Base-by-base conservation (phyloP, 2,797 vertebrate genomes). In the Triplophysa bombifrons region DNA sequence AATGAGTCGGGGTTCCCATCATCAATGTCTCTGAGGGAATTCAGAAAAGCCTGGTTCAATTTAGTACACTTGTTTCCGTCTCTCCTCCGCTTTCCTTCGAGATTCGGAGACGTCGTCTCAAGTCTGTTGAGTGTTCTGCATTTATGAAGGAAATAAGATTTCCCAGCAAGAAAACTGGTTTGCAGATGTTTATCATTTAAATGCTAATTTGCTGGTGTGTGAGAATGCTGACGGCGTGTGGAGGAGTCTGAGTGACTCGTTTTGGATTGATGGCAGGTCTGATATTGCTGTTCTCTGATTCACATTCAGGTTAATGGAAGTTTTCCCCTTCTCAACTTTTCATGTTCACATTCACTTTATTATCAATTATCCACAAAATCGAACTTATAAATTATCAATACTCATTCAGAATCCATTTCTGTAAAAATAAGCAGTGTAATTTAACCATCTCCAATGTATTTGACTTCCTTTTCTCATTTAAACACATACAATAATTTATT, bases 151-250 rank as follows among this genome's bases (percentile, higher is more conserved):
- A 83, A 83, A 84, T 81, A 72, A 61, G 65, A 50, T 76, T 83
- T 81, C 51, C 46, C 60, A 65, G 58, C 69, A 78, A 64, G 66
- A 78, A 80, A 83, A 78, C 76, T 71, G 27, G 22, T 78, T 76
- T 79, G 41, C 81, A 71, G 79, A 83, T 86, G 83, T 86, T 80
- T 86, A 83, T 81, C 80, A 84, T 86, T 85, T 82, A 86, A 83
- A 86, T 86, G 85, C 83, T 85, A 86, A 86, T 83, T 81, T 84
- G 73, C 27, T 44, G 48, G 63, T 64, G 17, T 66, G 61, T 53
- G 75, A 73, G 64, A 76, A 79, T 74, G 63, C 72, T 86, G 80
- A 82, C 80, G 74, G 70, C 71, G 50, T 80, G 74, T 78, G 76
- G 74, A 76, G 80, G 74, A 76, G 80, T 65, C 71, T 67, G 70